Base-by-base conservation (phyloP, 1,140 invertebrate species). In the Chironomus striatipennis region DNA sequence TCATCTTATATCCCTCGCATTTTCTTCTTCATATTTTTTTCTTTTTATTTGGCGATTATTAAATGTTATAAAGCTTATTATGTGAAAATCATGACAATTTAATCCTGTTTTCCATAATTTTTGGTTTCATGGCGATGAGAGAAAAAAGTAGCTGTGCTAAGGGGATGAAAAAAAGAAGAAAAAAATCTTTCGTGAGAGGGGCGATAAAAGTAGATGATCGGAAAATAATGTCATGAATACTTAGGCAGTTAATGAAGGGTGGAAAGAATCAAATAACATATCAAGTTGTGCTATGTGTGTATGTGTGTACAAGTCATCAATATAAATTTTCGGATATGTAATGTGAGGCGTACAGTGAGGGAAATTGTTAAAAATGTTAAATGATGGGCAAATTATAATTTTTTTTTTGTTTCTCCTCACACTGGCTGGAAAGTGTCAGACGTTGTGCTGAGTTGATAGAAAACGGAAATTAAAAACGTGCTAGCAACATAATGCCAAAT, bases 51-150 rank as follows among this genome's bases (percentile, higher is more conserved):
- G 24, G 24, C 24, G 24, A n/a, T 57, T 57, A 57, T 57, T 57
- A 57, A 57, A 57, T 57, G 47, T 57, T 57, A 57, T 57, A 15
- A 57, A 57, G 47, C 12, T n/a, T 34, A 34, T 34, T 34, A 34
- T 34, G 5, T 34, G 24, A 34, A 34, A 34, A 34, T 34, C 24
- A 34, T 57, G 47, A 57, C 47, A 57, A 57, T 57, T 57, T 57
- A 57, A 57, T 57, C 47, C 47, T 57, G 47, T 57, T 57, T 57
- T 57, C 47, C 47, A 57, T 57, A 57, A 57, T 57, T 57, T 57
- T 15, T 57, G 47, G 47, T 57, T 57, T 57, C 47, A 57, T 57
- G n/a, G 47, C 47, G 47, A 57, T 57, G 12, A 34, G 24, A 5
- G n/a, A n/a, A n/a, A n/a, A n/a, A 34, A 34, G 24, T 2, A 1